These are phyloP conservation scores for Ochotona princeps DNA, from an alignment of 2,113 vertebrate genomes.

Conservation along the genomic window DNA sequence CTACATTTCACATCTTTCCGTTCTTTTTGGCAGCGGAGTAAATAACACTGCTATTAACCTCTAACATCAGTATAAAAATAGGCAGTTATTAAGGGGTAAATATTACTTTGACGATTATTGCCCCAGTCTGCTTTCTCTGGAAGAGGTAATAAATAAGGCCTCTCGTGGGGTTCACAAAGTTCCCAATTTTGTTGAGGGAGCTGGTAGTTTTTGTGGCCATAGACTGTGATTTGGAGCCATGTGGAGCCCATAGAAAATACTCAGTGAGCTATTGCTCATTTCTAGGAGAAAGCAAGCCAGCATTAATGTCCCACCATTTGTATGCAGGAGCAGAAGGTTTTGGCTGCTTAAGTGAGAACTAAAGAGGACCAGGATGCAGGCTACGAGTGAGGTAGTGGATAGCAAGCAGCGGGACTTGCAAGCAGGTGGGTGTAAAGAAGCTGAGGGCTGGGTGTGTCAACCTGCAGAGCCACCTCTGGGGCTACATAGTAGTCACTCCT, in stretches of 20 bases:
- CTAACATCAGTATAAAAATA: slow-evolving; percentile 88
- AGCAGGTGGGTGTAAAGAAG: neutral
- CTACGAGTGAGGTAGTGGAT: neutral
- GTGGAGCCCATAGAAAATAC: slow-evolving; percentile 20
- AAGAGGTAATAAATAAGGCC: slow-evolving; percentile 82
- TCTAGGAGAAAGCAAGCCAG: slow-evolving; percentile 69
- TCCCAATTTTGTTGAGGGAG: slow-evolving; percentile 79
- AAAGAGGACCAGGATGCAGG: neutral
- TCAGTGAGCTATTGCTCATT: slow-evolving; percentile 20
- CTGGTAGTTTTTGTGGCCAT: slow-evolving; percentile 45
- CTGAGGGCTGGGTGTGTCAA: neutral
- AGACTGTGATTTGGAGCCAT: slow-evolving; percentile 61
- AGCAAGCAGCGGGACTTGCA: neutral
- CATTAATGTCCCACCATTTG: rapidly evolving
- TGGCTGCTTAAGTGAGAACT: neutral
- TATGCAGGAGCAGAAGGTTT: neutral
- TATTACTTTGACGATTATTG: slow-evolving; percentile 88
- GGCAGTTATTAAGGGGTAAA: slow-evolving; percentile 89
- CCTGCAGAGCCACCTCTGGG: neutral
- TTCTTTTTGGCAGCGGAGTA: slow-evolving; percentile 88
- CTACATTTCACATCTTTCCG: slow-evolving; percentile 88
- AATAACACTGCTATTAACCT: slow-evolving; percentile 90
- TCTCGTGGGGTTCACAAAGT: slow-evolving; percentile 72
- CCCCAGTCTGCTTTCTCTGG: slow-evolving; percentile 82
- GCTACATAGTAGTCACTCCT: neutral